Conservation (phyloP, 2,888 invertebrate species). For the Tromatobia lineatoria region DNA sequence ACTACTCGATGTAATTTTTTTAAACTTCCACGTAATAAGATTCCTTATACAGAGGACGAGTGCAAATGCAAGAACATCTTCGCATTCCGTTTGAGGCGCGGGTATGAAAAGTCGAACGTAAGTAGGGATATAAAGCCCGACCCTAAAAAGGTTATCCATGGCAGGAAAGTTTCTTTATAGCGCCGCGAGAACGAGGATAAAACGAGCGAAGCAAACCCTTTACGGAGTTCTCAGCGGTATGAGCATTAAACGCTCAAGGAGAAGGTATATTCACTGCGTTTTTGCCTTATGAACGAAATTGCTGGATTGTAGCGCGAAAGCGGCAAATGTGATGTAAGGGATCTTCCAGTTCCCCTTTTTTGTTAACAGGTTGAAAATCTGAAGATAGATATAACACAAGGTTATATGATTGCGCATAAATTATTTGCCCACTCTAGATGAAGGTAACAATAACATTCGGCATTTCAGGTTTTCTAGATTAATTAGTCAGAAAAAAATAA, state of each 20-base stretch:
- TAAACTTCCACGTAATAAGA: not conserved
- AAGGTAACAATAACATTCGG: too few relatives aligned
- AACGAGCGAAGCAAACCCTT: slow-evolving; percentile 21
- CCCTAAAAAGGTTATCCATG: slow-evolving; percentile 39
- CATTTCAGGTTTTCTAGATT: too few relatives aligned
- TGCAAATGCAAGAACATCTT: slow-evolving; percentile 6
- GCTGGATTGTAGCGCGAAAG: not conserved
- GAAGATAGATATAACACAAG: too few relatives aligned
- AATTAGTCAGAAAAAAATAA: too few relatives aligned
- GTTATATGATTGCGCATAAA: too few relatives aligned
- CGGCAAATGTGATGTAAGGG: not conserved
- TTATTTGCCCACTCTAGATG: too few relatives aligned
- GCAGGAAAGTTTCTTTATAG: slow-evolving; percentile 35
- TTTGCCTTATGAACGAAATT: not conserved
- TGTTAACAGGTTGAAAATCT: too few relatives aligned
- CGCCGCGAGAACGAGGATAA: slow-evolving; percentile 22
- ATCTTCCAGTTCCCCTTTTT: not conserved
- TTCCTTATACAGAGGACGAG: not conserved
- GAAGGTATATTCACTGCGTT: not conserved
- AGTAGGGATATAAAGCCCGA: slow-evolving; percentile 28
- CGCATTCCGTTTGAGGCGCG: slow-evolving; percentile 33
- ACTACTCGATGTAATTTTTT: not conserved
- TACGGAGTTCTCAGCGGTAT: not conserved
- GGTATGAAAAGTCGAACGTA: slow-evolving; percentile 35
- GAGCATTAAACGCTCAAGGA: not conserved